Base-by-base conservation (phyloP, 2,888 invertebrate genomes). In the Folsomia candida region DNA sequence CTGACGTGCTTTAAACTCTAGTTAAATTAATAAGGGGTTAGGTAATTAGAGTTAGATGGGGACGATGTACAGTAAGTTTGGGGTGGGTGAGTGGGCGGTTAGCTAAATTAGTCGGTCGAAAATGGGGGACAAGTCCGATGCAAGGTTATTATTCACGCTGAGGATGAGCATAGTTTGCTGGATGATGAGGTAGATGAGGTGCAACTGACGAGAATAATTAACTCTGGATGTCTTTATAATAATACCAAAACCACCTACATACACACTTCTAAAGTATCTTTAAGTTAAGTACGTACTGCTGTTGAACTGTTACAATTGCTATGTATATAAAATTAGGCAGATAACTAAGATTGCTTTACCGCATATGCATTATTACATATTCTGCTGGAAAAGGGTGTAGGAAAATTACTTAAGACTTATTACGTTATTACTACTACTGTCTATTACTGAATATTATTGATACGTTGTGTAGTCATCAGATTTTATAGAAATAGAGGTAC, bases 1-100 rank as follows among this genome's bases (percentile, higher is more conserved):
- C 59, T 26, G 59, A 59, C 59, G 59, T 59, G 59, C 59, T 59
- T 59, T 59, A 59, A 59, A 59, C 59, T 59, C 59, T 59, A 59
- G 59, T 59, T 24, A 25, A 26, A 20, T 59, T 59, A 26, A 54
- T 54, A 37, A 14, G 37, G 37, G 37, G 14, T 37, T 9, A 37
- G 37, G 37, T 37, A 9, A 37, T 4, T 37, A 37, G 37, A 14
- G 37, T 37, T 37, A 14, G 37, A 37, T 37, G 37, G 37, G 37
- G 4, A 37, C 6, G n/a, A n/a, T n/a, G n/a, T n/a, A n/a, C n/a
- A n/a, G n/a, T n/a, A n/a, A n/a, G n/a, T n/a, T n/a, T n/a, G n/a
- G n/a, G n/a, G n/a, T n/a, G n/a, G n/a, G n/a, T n/a, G n/a, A n/a
- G n/a, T n/a, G n/a, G n/a, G n/a, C n/a, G n/a, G n/a, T n/a, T n/a